Percentiles rank a stretch among this genome's conserved stretches.
phyloP scores from a whole-genome alignment of 2,113 vertebrate genomes.

The Typhlomys cinereus region DNA sequence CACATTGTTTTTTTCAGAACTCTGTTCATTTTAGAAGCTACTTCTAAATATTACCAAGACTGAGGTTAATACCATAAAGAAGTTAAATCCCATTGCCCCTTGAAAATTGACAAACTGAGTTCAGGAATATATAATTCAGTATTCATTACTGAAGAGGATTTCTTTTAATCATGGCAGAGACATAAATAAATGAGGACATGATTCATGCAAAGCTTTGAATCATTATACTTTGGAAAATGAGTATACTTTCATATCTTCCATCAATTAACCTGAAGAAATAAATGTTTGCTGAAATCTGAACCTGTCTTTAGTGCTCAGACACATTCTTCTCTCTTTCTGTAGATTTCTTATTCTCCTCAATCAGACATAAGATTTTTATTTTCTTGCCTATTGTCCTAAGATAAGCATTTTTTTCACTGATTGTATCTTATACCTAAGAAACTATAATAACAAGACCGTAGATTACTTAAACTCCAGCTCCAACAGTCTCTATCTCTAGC shows the following conservation, averaged over 20 bases:
- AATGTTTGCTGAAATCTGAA: not conserved
- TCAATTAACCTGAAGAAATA: not conserved
- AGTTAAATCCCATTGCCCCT: constrained; percentile 17
- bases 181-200: constrained; percentile 12
- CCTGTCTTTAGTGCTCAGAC: not conserved
- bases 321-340: not conserved
- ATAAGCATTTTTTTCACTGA: not conserved
- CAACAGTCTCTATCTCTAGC: not conserved
- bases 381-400: no score
- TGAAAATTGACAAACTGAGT: constrained; percentile 39
- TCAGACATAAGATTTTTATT: no score
- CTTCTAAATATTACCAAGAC: constrained; percentile 5
- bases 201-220: not conserved
- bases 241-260: not conserved
- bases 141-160: constrained; percentile 39
- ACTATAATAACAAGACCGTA: not conserved
- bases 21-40: not conserved
- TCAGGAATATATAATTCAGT: constrained; percentile 30
- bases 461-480: not conserved
- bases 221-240: not conserved
- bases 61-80: not conserved
- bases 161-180: not conserved
- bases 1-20: not conserved
- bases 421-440: not conserved
- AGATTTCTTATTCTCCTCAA: not conserved